Evolutionary conservation across 2,113 vertebrate genomes (phyloP), one percentile per base, ranked within the genome.

Genomic region (Rostratula benghalensis): DNA sequence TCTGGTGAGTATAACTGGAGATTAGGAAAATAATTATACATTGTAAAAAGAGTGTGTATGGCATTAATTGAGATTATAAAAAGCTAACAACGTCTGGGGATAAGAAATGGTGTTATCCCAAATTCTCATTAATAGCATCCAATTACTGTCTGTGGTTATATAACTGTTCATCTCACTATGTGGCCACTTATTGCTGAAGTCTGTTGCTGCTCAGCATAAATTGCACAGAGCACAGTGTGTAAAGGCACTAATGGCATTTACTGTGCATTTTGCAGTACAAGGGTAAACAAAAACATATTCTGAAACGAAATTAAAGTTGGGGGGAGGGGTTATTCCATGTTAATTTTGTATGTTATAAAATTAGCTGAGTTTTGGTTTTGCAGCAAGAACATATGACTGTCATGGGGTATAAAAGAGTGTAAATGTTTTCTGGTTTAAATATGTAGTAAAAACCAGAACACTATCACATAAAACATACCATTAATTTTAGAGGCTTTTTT

Each of bases 71-170:
- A 77, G 68, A 90, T 92, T 87, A 89, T 74, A 87, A 89, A 95
- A 82, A 68, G 70, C 67, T 63, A 65, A 65, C 92, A 82, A 63
- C 11, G 1, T 84, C 69, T 87, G 79, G 60, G 41, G 71, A 43
- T 95, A 87, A 93, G 94, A 96, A 94, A 84, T 73, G 11, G 53
- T 92, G 53, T 79, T 96, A 91, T 93, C 92, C 43, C 65, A 56
- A 95, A 91, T 94, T 76, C 93, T 92, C 87, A 94, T 96, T 96
- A 97, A 96, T 96, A 93, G 90, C 71, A 86, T 93, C 88, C 94
- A 88, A 80, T 94, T 96, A 93, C 76, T 57, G 39, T 85, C 76
- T 80, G 70, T 67, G 77, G 73, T 93, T 97, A 93, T 63, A 33
- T 94, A 95, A 97, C 90, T 67, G 64, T 74, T 97, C 91, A 78